Evolutionary conservation across 2,113 vertebrate genomes (phyloP).

Genomic region (Serinus canaria): DNA sequence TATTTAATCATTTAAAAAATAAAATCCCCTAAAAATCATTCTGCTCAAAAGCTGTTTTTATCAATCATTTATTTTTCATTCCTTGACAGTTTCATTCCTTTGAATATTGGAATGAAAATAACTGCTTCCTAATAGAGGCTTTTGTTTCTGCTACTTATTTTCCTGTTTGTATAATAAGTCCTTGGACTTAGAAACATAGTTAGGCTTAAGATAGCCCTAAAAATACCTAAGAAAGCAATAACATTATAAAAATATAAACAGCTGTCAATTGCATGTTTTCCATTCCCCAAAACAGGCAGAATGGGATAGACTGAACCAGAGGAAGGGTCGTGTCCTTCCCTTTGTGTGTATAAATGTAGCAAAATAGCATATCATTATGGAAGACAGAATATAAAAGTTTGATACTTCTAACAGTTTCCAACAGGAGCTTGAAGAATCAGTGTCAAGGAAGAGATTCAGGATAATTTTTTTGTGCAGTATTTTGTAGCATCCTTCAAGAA

Average conservation of each 20-base stretch:
- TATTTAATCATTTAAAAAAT: background rate
- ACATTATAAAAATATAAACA: background rate
- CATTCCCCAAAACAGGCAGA: background rate
- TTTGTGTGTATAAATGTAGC: background rate
- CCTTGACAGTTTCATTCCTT: background rate
- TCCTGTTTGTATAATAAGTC: background rate
- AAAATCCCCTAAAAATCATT: constrained; percentile 5
- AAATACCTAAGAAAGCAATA: background rate
- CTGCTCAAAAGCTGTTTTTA: constrained; percentile 5
- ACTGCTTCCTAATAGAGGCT: background rate
- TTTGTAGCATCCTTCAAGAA: background rate
- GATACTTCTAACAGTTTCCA: background rate
- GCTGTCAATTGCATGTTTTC: background rate
- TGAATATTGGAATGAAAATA: background rate
- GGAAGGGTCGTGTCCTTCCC: background rate
- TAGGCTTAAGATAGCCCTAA: background rate
- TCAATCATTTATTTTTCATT: background rate
- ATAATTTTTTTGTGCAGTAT: background rate
- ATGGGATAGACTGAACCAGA: background rate
- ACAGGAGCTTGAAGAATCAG: background rate
- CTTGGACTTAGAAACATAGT: background rate
- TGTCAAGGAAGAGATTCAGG: background rate
- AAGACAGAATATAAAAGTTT: background rate
- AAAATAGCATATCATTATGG: background rate
- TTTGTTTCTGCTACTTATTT: background rate